Evolutionary conservation across 2,113 vertebrate species (phyloP), one percentile per base, ranked within the genome.

Genomic region (Ivindomyrus marchei): DNA sequence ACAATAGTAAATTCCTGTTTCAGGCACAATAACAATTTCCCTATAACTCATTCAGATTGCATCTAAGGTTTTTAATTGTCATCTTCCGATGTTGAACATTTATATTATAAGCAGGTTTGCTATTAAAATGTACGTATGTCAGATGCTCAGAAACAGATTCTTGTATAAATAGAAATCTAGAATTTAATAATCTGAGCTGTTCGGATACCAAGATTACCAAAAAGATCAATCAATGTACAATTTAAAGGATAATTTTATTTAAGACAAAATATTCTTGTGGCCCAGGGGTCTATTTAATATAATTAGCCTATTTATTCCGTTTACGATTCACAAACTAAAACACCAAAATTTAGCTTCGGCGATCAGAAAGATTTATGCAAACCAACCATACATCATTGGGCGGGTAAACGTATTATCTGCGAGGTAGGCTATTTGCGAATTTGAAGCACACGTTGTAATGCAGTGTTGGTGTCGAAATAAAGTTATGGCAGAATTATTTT

Each of bases 321-420:
- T 36, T 53, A 87, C 24, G 85, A 56, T 53, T 87, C 46, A 87
- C 49, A 52, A 56, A 87, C 49, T 31, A 53, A 87, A 87, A 53
- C 50, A 36, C 19, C 19, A 36, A 19, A 19, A 53, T 46, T 46
- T 85, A 85, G 42, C 45, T 47, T 46, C 39, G 36, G 74, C 10
- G 83, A 85, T 85, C 46, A 87, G n/a, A 85, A 84, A 87, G 85
- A 87, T 87, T 53, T 87, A 36, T 56, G 31, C 50, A 50, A 53
- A 27, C 4, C 50, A 87, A 19, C 15, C 27, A 87, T 36, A 31
- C 36, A 86, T 50, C 45, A 50, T 39, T 56, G 47, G 49, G 21
- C 10, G 46, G 13, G 11, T 19, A 87, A 87, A 6, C 2, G 50
- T 9, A 19, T 53, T 87, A 52, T 53, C 49, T 53, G 6, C 50